Evolutionary conservation across 2,888 invertebrate species (phyloP).

Genomic region (Gisinianus flammeolus): DNA sequence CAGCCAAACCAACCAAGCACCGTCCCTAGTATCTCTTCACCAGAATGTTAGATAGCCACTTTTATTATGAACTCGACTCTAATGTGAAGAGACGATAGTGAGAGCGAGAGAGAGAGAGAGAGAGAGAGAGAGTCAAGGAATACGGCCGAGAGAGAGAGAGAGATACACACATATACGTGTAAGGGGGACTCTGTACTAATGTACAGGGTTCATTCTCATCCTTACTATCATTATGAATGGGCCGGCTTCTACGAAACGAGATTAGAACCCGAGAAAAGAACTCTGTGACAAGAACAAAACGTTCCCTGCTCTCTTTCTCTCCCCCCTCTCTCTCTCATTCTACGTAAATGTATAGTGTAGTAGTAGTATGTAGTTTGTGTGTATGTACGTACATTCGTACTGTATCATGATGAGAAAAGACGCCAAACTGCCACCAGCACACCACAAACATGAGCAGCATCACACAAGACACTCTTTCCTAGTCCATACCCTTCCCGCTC

Average conservation of each 20-base stretch:
- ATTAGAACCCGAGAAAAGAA: slow-evolving; percentile 37
- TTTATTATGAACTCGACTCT: slow-evolving; percentile 9
- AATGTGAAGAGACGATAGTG: background rate
- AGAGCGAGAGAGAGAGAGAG: background rate
- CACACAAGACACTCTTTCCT: background rate
- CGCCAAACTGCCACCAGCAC: background rate
- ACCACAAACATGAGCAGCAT: background rate
- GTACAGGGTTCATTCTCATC: slow-evolving; percentile 16
- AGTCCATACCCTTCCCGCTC: background rate
- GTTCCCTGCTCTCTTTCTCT: slow-evolving; percentile 7
- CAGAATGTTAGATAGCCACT: slow-evolving; percentile 12
- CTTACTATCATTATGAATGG: slow-evolving; percentile 37
- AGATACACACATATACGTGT: background rate
- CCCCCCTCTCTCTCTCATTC: background rate
- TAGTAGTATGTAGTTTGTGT: background rate
- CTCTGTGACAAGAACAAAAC: slow-evolving; percentile 40
- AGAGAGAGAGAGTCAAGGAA: slow-evolving; percentile 16
- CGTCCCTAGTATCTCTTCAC: background rate
- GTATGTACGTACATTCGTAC: background rate
- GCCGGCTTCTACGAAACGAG: slow-evolving; percentile 22
- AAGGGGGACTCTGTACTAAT: background rate
- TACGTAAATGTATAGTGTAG: background rate
- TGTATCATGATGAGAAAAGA: slow-evolving; percentile 3
- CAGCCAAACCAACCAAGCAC: background rate
- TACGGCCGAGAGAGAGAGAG: slow-evolving; percentile 15